A percentile compares a stretch with the other conserved stretches of the same genome.
Evolutionary conservation across 2,797 vertebrate genomes (phyloP).

Genomic region (Amblyopsis hoosieri): DNA sequence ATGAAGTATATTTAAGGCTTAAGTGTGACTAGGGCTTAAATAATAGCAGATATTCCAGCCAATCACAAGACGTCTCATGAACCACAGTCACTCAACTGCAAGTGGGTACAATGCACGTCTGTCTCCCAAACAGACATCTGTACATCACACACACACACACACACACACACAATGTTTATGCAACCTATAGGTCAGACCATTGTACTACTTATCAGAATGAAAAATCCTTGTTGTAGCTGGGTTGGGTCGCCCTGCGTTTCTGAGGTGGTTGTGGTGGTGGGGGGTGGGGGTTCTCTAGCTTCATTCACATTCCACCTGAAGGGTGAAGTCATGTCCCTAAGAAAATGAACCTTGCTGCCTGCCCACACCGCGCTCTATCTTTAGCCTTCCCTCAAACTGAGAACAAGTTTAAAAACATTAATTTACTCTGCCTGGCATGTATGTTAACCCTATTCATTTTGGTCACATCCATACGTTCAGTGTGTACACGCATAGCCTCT

Average conservation of each 20-base stretch:
- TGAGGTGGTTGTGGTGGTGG: neutral
- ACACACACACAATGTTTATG: too few species aligned
- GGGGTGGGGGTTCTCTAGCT: conserved; percentile 18
- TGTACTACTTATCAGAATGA: too few species aligned
- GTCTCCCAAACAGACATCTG: too few species aligned
- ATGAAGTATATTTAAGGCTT: too few species aligned
- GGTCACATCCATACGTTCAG: conserved; percentile 74
- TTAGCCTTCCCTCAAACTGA: conserved; percentile 75
- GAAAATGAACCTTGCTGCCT: conserved; percentile 53
- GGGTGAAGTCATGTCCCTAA: conserved; percentile 52
- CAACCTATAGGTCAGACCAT: too few species aligned
- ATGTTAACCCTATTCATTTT: conserved; percentile 79
- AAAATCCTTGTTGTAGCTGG: neutral
- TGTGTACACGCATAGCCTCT: conserved; percentile 61
- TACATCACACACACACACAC: too few species aligned
- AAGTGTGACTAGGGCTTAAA: too few species aligned
- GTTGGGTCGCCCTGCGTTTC: conserved; percentile 8
- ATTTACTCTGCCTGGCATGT: conserved; percentile 67
- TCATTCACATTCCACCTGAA: conserved; percentile 40
- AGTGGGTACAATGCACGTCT: too few species aligned
- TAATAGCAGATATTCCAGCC: too few species aligned
- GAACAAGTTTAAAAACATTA: conserved; percentile 76
- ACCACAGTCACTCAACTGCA: too few species aligned
- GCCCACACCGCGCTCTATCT: conserved; percentile 72
- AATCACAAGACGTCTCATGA: too few species aligned